Conservation (phyloP, 2,888 invertebrate species). For the Tenthredo livida region DNA sequence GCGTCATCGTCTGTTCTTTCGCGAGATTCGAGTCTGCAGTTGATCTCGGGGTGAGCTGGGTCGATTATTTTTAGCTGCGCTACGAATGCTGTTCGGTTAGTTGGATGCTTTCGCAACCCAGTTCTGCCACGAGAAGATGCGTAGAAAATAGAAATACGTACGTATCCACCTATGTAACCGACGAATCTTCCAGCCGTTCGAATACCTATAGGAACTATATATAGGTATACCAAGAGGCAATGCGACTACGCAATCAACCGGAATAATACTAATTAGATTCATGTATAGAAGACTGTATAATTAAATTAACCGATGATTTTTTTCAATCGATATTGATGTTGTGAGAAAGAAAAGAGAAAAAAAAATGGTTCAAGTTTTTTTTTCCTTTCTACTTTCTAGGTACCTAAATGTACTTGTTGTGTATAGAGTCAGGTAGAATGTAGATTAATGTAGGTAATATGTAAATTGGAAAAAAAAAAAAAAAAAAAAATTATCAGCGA, state of each 20-base stretch:
- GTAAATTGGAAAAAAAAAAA: not conserved
- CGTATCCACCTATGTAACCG: not conserved
- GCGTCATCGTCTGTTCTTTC: constrained; percentile 1
- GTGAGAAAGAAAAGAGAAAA: no score
- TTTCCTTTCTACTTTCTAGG: no score
- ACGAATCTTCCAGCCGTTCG: constrained; percentile 26
- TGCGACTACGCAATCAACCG: no score
- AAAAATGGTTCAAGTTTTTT: no score
- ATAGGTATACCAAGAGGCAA: not conserved
- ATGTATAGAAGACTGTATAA: no score
- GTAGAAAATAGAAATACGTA: constrained; percentile 47
- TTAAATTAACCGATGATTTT: no score
- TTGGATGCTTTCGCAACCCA: constrained; percentile 52
- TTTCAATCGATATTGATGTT: no score
- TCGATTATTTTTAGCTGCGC: constrained; percentile 35
- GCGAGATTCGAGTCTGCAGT: constrained; percentile 41
- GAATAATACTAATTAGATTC: no score
- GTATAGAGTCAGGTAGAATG: no score
- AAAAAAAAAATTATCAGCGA: not conserved
- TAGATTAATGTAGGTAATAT: not conserved
- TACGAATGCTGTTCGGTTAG: constrained; percentile 28
- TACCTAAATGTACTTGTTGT: not conserved
- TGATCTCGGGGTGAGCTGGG: constrained; percentile 42
- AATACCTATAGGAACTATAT: constrained; percentile 10
- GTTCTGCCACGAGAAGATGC: constrained; percentile 22